Evolutionary conservation across 2,888 invertebrate species (phyloP).

Genomic region (Ectropis crepuscularia): DNA sequence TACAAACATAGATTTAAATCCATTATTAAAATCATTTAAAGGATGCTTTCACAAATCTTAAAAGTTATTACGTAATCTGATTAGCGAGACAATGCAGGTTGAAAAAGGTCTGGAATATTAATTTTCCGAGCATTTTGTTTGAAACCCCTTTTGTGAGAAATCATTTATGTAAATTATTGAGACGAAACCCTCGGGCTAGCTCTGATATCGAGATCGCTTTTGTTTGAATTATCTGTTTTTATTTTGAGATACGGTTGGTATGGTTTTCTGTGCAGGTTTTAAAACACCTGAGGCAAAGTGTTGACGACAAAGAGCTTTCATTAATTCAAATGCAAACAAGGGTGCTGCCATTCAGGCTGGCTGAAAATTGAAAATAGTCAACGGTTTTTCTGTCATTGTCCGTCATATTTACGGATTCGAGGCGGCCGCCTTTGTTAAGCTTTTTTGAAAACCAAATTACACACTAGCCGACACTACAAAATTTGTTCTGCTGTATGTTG

Average conservation of each 20-base stretch:
- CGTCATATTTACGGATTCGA: conserved; percentile 15
- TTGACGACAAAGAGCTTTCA: conserved; percentile 47
- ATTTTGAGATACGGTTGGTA: conserved; percentile 36
- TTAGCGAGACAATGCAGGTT: conserved; percentile 51
- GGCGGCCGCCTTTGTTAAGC: conserved; percentile 1
- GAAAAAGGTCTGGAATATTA: conserved; percentile 47
- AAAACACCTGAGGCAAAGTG: conserved; percentile 37
- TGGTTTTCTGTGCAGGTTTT: conserved; percentile 30
- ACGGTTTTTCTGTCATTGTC: conserved; percentile 16
- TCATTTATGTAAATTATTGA: conserved; percentile 45
- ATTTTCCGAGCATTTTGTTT: conserved; percentile 44
- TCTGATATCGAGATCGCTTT: conserved; percentile 36
- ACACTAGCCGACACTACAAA: neutral
- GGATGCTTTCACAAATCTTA: conserved; percentile 46
- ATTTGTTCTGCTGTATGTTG: neutral
- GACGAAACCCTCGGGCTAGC: conserved; percentile 27
- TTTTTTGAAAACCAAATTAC: neutral
- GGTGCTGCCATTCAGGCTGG: conserved; percentile 43
- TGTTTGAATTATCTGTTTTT: conserved; percentile 48
- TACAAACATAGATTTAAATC: conserved; percentile 31
- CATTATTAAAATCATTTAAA: conserved; percentile 42
- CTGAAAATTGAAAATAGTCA: conserved; percentile 34
- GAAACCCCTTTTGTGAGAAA: conserved; percentile 40
- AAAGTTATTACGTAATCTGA: conserved; percentile 53
- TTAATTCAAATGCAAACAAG: conserved; percentile 55